A percentile compares a stretch with the other conserved stretches of the same genome.
phyloP scores from a whole-genome alignment of 2,888 invertebrate species.

The Melieria picta region DNA sequence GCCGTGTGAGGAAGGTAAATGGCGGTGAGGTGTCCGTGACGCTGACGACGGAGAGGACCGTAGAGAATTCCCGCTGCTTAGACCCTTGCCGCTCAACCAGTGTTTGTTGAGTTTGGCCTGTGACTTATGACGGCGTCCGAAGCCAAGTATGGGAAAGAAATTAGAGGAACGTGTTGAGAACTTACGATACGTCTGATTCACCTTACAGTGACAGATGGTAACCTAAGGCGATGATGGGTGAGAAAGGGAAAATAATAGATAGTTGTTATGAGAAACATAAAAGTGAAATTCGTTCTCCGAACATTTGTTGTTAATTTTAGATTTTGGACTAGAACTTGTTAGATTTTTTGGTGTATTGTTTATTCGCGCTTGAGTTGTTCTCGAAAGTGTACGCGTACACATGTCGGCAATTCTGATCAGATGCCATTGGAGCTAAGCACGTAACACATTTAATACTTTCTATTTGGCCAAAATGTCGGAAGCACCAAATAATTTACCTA shows the following conservation, averaged over 20 bases:
- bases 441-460: too few species aligned
- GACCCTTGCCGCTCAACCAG: constrained; percentile 72
- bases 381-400: too few species aligned
- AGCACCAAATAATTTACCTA: too few species aligned
- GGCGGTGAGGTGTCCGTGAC: constrained; percentile 42
- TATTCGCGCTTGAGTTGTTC: too few species aligned
- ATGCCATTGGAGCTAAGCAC: too few species aligned
- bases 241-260: neutral
- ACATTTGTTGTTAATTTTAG: too few species aligned
- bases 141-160: constrained; percentile 66
- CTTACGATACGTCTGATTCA: constrained; percentile 79
- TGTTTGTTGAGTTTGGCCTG: constrained; percentile 66
- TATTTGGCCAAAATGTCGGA: too few species aligned
- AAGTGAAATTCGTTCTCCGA: too few species aligned
- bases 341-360: too few species aligned
- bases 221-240: constrained; percentile 67
- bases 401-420: too few species aligned
- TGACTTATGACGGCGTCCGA: constrained; percentile 62
- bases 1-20: constrained; percentile 45
- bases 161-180: constrained; percentile 71
- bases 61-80: constrained; percentile 45
- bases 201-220: constrained; percentile 81
- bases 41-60: constrained; percentile 38
- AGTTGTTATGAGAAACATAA: neutral
- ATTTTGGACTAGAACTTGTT: too few species aligned